Percentiles rank a stretch among this genome's conserved stretches.
These are phyloP conservation scores for Gastrophysa polygoni DNA, from an alignment of 2,888 invertebrate species.

Conservation along the genomic window DNA sequence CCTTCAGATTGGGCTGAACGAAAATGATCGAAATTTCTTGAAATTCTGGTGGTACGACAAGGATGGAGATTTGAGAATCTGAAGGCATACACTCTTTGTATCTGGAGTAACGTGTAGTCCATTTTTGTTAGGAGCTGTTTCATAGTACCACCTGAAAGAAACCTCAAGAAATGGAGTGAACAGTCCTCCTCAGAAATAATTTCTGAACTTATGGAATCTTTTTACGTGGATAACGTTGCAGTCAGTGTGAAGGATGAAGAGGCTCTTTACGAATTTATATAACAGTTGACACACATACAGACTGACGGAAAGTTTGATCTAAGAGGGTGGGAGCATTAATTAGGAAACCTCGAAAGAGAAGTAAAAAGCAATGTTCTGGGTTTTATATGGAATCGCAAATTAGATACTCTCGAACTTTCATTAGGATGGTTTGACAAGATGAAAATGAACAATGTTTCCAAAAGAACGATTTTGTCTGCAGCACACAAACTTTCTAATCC, in stretches of 20 bases:
- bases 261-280: conserved; percentile 8
- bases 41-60: conserved; percentile 40
- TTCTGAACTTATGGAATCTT: conserved; percentile 9
- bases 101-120: conserved; percentile 28
- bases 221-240: conserved; percentile 4
- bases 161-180: neutral
- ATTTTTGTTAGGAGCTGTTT: conserved; percentile 26
- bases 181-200: conserved; percentile 7
- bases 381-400: neutral
- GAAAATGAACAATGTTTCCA: conserved; percentile 20
- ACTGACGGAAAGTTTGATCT: neutral
- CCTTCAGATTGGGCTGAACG: conserved; percentile 40
- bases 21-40: conserved; percentile 41
- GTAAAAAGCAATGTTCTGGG: neutral
- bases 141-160: conserved; percentile 22
- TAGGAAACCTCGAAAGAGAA: neutral
- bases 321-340: neutral
- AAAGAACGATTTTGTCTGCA: conserved; percentile 17
- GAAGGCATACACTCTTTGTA: conserved; percentile 22
- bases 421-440: neutral
- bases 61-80: conserved; percentile 20
- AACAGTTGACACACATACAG: conserved; percentile 9
- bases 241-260: conserved; percentile 7
- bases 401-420: neutral
- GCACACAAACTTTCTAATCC: conserved; percentile 21